phyloP scores from a whole-genome alignment of 2,888 invertebrate species.

The Autographa gamma region DNA sequence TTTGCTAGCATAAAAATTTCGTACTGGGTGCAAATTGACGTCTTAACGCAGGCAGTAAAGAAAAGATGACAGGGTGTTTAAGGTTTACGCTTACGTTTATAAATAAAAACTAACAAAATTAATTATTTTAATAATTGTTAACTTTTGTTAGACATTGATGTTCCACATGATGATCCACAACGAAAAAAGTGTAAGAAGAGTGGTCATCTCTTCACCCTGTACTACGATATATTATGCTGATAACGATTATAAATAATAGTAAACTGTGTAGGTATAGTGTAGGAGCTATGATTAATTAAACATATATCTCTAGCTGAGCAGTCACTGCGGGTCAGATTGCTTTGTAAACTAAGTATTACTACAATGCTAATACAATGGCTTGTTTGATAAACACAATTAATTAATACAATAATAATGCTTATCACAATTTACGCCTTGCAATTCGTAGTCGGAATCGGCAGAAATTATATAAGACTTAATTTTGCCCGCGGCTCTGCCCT shows the following conservation, averaged over 20 bases:
- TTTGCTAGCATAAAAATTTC: no score
- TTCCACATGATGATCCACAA: no score
- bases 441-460: neutral
- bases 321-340: neutral
- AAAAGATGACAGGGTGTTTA: no score
- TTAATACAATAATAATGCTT: slow-evolving; percentile 7
- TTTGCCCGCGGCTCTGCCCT: no score
- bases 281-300: neutral
- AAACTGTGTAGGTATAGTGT: neutral
- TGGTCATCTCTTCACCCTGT: neutral
- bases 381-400: slow-evolving; percentile 24
- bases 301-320: neutral
- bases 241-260: neutral
- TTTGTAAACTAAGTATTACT: slow-evolving; percentile 14
- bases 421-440: slow-evolving; percentile 6
- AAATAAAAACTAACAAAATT: no score
- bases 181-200: neutral
- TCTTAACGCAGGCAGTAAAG: no score
- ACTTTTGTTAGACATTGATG: no score
- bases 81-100: no score
- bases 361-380: slow-evolving; percentile 8
- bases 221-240: neutral
- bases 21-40: no score
- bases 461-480: neutral
- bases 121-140: no score